A percentile compares a stretch with the other conserved stretches of the same genome.
Conservation (phyloP, 2,113 vertebrate species). For the Thermophis baileyi region DNA sequence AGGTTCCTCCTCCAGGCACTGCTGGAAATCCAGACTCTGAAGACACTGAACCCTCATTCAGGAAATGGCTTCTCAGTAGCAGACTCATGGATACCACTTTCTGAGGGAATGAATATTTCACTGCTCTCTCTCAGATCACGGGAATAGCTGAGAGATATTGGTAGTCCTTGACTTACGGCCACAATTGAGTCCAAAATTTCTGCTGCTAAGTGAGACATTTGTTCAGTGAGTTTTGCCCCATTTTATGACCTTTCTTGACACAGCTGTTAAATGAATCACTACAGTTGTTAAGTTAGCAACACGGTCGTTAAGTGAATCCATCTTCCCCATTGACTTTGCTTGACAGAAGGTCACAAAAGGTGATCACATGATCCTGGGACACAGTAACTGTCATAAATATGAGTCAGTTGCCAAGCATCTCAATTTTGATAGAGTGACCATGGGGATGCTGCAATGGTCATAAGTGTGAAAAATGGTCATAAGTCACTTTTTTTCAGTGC, state of each 20-base stretch:
- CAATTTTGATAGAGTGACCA: not conserved
- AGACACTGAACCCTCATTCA: not conserved
- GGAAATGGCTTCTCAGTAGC: not conserved
- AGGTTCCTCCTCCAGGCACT: not conserved
- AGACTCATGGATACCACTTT: not conserved
- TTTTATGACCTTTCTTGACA: no score
- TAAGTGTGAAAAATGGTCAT: not conserved
- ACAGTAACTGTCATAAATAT: not conserved
- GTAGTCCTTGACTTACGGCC: not conserved
- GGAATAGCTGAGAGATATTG: not conserved
- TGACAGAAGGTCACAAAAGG: not conserved
- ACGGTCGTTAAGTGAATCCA: not conserved
- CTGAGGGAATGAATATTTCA: not conserved
- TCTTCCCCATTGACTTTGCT: not conserved
- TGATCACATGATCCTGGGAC: not conserved
- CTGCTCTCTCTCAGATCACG: not conserved
- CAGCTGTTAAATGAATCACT: not conserved
- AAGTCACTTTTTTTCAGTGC: not conserved
- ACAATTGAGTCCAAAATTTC: not conserved
- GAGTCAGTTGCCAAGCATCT: not conserved
- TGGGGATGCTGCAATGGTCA: not conserved
- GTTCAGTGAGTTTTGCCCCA: no score
- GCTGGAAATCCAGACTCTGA: not conserved
- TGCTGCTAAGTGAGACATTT: no score
- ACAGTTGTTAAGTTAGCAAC: not conserved